Evolutionary conservation across 2,113 vertebrate species (phyloP), one percentile per base, ranked within the genome.

Genomic region (Microcebus tavaratra): DNA sequence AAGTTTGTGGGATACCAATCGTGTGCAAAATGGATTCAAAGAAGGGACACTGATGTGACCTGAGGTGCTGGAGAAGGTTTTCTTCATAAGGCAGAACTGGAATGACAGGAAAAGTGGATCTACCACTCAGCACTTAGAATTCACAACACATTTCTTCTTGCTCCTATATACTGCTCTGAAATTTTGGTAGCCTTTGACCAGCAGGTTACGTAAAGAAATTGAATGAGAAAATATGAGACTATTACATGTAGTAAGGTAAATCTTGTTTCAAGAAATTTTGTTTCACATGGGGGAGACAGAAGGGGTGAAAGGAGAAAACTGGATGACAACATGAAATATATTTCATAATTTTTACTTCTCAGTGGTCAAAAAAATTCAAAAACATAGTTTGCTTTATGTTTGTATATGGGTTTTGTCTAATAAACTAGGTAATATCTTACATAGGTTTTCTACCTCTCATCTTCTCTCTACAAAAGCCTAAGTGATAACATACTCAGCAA

Each of bases 331-430:
- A 8, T 70, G 68, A 86, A 84, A 80, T n/a, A 70, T 29, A 82
- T 63, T 91, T 91, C 29, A 25, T 79, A 72, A 72, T 67, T 85
- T 85, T 76, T 91, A 82, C 48, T 70, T 89, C 55, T 82, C 85
- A 90, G 12, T 92, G 8, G 42, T 59, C 48, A 83, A 53, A 94
- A 91, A 65, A 12, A 29, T 73, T 67, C 61, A 48, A 79, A 84
- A 92, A 45, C n/a, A 82, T 4, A 73, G n/a, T 12, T 83, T 91
- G 83, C 25, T 79, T 0, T 57, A 12, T 67, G 59, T 86, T 25
- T 87, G 63, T 81, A 15, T 31, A 25, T 65, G 31, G 59, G 23
- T 42, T 84, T n/a, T 83, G 34, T 76, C 83, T 79, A 85, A 31
- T 53, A 63, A 85, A 65, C 17, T 7, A 39, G 67, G 59, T 10